These are phyloP conservation scores for Lasioglossum baleicum DNA, from an alignment of 1,140 invertebrate genomes.

Conservation along the genomic window DNA sequence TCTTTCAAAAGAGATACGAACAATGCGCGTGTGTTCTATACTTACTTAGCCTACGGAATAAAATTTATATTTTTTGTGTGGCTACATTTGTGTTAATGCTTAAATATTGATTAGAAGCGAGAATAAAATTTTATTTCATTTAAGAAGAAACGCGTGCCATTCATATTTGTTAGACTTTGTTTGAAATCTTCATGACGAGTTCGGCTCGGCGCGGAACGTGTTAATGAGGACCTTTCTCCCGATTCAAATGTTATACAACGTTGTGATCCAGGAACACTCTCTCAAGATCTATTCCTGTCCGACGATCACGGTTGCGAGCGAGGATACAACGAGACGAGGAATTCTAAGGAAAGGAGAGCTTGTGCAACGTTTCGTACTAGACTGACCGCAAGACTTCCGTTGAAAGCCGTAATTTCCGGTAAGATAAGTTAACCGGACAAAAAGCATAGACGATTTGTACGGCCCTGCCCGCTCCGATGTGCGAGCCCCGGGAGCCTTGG, in stretches of 20 bases:
- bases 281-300: neutral
- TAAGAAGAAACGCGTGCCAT: too few relatives aligned
- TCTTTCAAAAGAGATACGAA: neutral
- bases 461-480: constrained; percentile 11
- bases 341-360: neutral
- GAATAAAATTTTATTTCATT: too few relatives aligned
- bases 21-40: neutral
- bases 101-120: too few relatives aligned
- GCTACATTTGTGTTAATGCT: too few relatives aligned
- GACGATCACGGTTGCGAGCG: neutral
- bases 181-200: too few relatives aligned
- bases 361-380: constrained; percentile 23
- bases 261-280: neutral
- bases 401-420: constrained; percentile 60
- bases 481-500: constrained; percentile 43
- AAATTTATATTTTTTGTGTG: too few relatives aligned
- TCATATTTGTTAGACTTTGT: too few relatives aligned
- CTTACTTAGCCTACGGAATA: too few relatives aligned
- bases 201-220: too few relatives aligned
- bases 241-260: neutral
- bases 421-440: constrained; percentile 56
- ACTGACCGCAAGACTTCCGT: constrained; percentile 58
- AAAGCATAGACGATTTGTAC: constrained; percentile 19
- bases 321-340: neutral
- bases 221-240: too few relatives aligned